Conservation (phyloP, 2,797 vertebrate species). For the Eulemur albifrons region DNA sequence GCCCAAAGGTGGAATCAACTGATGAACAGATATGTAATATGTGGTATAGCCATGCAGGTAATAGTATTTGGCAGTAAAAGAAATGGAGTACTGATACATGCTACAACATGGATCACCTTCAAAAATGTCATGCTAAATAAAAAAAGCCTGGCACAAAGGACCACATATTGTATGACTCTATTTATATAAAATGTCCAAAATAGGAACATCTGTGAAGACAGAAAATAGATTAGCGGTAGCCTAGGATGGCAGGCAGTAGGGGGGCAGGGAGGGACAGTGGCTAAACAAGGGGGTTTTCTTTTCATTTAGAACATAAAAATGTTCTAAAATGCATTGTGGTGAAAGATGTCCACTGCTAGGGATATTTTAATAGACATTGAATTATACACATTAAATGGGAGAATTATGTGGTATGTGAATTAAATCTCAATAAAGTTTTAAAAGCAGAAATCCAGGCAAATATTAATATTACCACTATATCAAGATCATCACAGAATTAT, state of each 20-base stretch:
- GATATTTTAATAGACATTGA: background rate
- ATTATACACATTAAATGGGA: background rate
- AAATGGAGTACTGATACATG: background rate
- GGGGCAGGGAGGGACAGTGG: too few relatives aligned
- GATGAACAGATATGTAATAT: background rate
- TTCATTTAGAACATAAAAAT: background rate
- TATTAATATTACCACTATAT: background rate
- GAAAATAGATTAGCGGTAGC: background rate
- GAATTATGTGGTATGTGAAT: background rate
- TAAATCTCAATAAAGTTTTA: background rate
- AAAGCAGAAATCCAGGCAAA: background rate
- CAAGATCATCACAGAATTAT: background rate
- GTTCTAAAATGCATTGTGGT: background rate
- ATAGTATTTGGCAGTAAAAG: background rate
- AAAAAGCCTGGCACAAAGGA: background rate
- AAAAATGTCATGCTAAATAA: background rate
- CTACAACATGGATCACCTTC: background rate
- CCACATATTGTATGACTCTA: background rate
- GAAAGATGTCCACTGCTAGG: background rate
- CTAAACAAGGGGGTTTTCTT: background rate
- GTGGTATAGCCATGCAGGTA: background rate
- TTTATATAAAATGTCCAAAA: background rate
- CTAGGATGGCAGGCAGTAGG: background rate
- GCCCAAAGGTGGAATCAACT: background rate
- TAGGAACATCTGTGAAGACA: background rate